A percentile compares a stretch with the other conserved stretches of the same genome.
Conservation (phyloP, 2,888 invertebrate genomes). For the Luffia ferchaultella region DNA sequence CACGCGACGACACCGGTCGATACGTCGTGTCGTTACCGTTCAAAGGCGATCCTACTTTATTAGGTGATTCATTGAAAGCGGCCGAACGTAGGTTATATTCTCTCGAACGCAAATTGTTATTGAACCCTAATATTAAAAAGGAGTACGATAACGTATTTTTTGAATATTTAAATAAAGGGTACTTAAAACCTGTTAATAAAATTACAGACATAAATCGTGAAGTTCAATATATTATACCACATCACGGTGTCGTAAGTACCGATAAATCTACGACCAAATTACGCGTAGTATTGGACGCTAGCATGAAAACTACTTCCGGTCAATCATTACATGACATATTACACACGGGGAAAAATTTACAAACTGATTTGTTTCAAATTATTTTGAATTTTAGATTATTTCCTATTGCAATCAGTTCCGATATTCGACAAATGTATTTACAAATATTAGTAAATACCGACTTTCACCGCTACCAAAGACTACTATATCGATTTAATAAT, state of each 20-base stretch:
- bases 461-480: not conserved
- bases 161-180: not conserved
- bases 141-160: constrained; percentile 2
- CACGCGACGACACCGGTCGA: constrained; percentile 10
- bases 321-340: constrained; percentile 3
- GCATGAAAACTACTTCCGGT: constrained; percentile 5
- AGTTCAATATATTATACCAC: constrained; percentile 1
- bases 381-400: not conserved
- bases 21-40: constrained; percentile 11
- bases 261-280: constrained; percentile 4
- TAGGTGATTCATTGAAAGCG: too few species aligned
- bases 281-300: constrained; percentile 5
- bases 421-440: constrained; percentile 6
- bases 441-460: not conserved
- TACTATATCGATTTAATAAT: not conserved
- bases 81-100: constrained; percentile 8
- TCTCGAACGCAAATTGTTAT: constrained; percentile 9
- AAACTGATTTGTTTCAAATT: constrained; percentile 3
- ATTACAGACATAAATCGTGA: too few species aligned
- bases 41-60: too few species aligned
- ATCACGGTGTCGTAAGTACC: constrained; percentile 1
- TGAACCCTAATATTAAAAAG: not conserved
- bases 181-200: not conserved
- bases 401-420: not conserved
- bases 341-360: constrained; percentile 7